Percentiles rank a stretch among this genome's conserved stretches.
These are phyloP conservation scores for Coleophora flavipennella DNA, from an alignment of 2,888 invertebrate genomes.

Conservation along the genomic window DNA sequence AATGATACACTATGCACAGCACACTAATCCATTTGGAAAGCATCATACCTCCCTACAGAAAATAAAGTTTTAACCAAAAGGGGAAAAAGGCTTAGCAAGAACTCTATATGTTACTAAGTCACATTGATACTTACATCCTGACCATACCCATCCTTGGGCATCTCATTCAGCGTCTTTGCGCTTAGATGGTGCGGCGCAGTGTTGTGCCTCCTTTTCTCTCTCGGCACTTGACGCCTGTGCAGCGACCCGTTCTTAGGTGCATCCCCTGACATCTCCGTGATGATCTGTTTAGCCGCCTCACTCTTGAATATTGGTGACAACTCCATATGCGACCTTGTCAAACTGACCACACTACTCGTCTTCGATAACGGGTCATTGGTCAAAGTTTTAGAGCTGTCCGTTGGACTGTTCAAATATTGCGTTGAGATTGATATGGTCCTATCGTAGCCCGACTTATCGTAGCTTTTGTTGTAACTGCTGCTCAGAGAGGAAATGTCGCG, in stretches of 20 bases:
- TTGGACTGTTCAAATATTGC: constrained; percentile 62
- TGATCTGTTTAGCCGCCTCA: constrained; percentile 88
- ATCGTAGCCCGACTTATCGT: constrained; percentile 51
- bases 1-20: too few relatives aligned
- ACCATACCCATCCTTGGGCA: constrained; percentile 58
- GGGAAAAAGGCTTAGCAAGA: too few relatives aligned
- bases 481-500: constrained; percentile 55
- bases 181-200: constrained; percentile 87
- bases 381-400: constrained; percentile 57
- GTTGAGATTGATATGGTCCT: constrained; percentile 51
- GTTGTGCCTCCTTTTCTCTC: constrained; percentile 87
- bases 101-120: too few relatives aligned
- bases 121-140: constrained; percentile 56
- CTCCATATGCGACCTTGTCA: constrained; percentile 66
- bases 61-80: too few relatives aligned
- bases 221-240: constrained; percentile 80
- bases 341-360: constrained; percentile 58
- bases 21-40: too few relatives aligned
- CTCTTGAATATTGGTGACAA: constrained; percentile 88
- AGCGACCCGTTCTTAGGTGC: constrained; percentile 70
- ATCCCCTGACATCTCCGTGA: constrained; percentile 82
- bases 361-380: constrained; percentile 64
- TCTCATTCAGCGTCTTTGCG: constrained; percentile 73
- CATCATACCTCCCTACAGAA: too few relatives aligned
- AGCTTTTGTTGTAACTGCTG: constrained; percentile 55